phyloP scores from a whole-genome alignment of 2,797 vertebrate species.

The Alouatta caraya region DNA sequence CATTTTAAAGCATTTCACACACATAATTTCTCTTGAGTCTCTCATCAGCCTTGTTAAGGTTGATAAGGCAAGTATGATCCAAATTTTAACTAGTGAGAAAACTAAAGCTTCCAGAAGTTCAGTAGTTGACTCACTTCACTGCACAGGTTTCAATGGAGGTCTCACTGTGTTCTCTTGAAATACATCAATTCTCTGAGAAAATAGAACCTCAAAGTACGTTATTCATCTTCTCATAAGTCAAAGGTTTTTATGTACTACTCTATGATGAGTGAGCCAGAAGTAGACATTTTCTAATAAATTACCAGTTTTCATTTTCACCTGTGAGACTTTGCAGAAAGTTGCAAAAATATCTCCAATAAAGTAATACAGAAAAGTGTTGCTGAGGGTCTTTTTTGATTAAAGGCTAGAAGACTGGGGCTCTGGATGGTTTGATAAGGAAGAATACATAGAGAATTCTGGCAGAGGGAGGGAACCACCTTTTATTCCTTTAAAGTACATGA shows the following conservation, averaged over 20 bases:
- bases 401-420: neutral
- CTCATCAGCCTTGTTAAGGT: slow-evolving; percentile 13
- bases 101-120: neutral
- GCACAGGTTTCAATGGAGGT: neutral
- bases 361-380: neutral
- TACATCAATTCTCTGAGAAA: neutral
- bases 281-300: neutral
- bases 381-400: neutral
- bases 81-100: slow-evolving; percentile 29
- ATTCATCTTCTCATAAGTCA: neutral
- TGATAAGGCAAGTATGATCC: slow-evolving; percentile 17
- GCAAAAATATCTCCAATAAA: neutral
- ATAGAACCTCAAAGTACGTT: neutral
- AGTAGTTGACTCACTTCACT: neutral
- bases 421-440: neutral
- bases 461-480: neutral
- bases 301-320: slow-evolving; percentile 12
- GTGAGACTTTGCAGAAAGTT: neutral
- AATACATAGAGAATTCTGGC: neutral
- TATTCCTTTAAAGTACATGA: neutral
- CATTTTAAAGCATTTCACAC: slow-evolving; percentile 50
- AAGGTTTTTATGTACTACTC: neutral
- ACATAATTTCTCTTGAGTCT: slow-evolving; percentile 38
- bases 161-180: slow-evolving; percentile 5
- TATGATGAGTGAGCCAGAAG: neutral